phyloP scores from a whole-genome alignment of 1,140 invertebrate genomes.

The Dendrolimus punctatus region DNA sequence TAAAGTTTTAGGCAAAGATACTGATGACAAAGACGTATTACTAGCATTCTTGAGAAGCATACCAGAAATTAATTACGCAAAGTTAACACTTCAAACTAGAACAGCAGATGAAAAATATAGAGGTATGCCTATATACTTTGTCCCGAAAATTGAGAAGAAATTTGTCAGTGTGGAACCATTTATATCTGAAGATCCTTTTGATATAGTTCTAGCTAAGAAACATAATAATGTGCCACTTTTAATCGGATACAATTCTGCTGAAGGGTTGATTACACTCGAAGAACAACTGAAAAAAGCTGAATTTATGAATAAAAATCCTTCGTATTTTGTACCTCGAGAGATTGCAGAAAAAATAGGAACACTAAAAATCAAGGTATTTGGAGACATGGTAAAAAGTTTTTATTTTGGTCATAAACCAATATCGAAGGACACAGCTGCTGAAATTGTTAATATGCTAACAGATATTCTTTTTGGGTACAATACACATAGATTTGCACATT shows the following conservation, averaged over 20 bases:
- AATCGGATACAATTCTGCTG: slow-evolving; percentile 73
- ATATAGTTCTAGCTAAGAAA: slow-evolving; percentile 45
- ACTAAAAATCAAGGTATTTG: slow-evolving; percentile 40
- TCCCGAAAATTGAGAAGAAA: slow-evolving; percentile 60
- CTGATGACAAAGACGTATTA: slow-evolving; percentile 48
- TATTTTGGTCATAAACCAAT: slow-evolving; percentile 63
- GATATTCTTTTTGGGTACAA: slow-evolving; percentile 56
- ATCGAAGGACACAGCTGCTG: slow-evolving; percentile 20
- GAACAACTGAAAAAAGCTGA: slow-evolving; percentile 34
- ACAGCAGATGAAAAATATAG: slow-evolving; percentile 42
- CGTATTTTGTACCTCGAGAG: slow-evolving; percentile 48
- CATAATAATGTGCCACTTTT: slow-evolving; percentile 74
- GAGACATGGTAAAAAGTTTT: slow-evolving; percentile 55
- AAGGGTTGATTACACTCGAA: slow-evolving; percentile 67
- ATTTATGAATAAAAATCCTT: slow-evolving; percentile 42
- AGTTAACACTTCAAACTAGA: slow-evolving; percentile 33
- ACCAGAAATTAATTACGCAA: slow-evolving; percentile 45
- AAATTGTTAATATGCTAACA: slow-evolving; percentile 35
- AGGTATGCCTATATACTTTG: slow-evolving; percentile 58
- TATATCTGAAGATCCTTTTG: slow-evolving; percentile 47
- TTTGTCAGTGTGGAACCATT: slow-evolving; percentile 48
- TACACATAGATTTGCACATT: slow-evolving; percentile 48
- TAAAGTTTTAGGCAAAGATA: slow-evolving; percentile 57
- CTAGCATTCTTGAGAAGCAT: slow-evolving; percentile 61
- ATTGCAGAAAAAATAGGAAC: slow-evolving; percentile 28